These are phyloP conservation scores for Drosophila acutilabella DNA, from an alignment of 2,888 invertebrate genomes.

Conservation along the genomic window DNA sequence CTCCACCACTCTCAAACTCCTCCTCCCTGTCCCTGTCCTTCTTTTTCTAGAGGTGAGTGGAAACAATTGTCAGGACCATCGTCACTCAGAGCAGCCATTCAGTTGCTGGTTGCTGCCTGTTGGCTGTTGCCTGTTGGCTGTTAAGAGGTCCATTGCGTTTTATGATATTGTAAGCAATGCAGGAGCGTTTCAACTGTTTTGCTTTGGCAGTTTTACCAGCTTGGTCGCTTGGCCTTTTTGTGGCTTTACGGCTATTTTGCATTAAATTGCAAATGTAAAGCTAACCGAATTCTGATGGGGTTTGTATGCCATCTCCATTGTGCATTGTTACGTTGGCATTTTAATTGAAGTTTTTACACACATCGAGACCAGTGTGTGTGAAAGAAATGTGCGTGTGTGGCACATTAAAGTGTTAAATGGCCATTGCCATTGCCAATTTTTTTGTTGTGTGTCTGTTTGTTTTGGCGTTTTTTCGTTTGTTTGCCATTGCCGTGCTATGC, in stretches of 20 bases:
- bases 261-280: slow-evolving; percentile 68
- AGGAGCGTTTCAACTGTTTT: slow-evolving; percentile 40
- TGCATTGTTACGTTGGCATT: slow-evolving; percentile 63
- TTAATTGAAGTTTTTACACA: slow-evolving; percentile 67
- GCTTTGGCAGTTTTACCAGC: slow-evolving; percentile 17
- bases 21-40: no score
- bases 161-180: slow-evolving; percentile 61
- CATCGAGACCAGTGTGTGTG: slow-evolving; percentile 9
- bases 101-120: slow-evolving; percentile 47
- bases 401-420: slow-evolving; percentile 68
- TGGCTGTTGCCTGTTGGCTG: slow-evolving; percentile 46
- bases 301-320: slow-evolving; percentile 40
- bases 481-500: slow-evolving; percentile 38
- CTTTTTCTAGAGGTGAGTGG: slow-evolving; percentile 40
- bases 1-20: no score
- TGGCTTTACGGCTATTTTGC: slow-evolving; percentile 70
- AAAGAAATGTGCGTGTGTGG: slow-evolving; percentile 28
- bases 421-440: slow-evolving; percentile 20
- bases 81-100: slow-evolving; percentile 60
- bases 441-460: slow-evolving; percentile 31
- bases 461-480: slow-evolving; percentile 12
- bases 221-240: slow-evolving; percentile 47
- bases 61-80: slow-evolving; percentile 73
- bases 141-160: slow-evolving; percentile 71
- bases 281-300: slow-evolving; percentile 9